Conservation (phyloP, 2,888 invertebrate genomes). For the Athalia rosae region DNA sequence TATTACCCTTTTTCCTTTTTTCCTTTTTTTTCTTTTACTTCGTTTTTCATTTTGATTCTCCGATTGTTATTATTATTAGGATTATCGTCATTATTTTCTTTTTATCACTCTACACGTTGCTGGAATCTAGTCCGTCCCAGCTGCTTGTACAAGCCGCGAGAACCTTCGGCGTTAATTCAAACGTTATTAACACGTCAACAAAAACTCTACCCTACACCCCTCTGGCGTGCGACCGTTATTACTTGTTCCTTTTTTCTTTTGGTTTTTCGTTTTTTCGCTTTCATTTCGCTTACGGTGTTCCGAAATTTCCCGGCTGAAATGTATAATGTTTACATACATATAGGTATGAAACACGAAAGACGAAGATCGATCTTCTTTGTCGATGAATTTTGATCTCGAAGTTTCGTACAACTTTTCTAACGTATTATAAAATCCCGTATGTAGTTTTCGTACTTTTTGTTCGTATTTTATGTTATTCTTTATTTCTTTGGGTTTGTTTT, state of each 20-base stretch:
- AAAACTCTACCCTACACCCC: too few relatives aligned
- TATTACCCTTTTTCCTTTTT: neutral
- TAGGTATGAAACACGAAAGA: too few relatives aligned
- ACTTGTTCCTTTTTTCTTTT: too few relatives aligned
- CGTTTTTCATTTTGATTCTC: too few relatives aligned
- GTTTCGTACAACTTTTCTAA: conserved; percentile 27
- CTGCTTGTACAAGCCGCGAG: too few relatives aligned
- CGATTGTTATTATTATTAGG: neutral
- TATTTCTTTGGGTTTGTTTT: neutral
- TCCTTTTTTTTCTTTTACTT: neutral
- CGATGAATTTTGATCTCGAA: conserved; percentile 15
- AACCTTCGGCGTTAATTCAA: too few relatives aligned
- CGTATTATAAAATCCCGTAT: neutral
- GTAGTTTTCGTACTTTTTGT: conserved; percentile 1
- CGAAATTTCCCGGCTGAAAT: too few relatives aligned
- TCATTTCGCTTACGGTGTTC: too few relatives aligned
- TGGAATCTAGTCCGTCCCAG: conserved; percentile 6
- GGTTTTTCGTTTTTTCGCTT: too few relatives aligned
- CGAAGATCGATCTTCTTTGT: too few relatives aligned
- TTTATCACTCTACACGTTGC: neutral
- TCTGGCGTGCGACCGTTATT: too few relatives aligned
- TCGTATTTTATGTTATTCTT: neutral
- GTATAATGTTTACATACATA: too few relatives aligned
- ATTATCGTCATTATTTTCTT: neutral
- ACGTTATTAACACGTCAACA: conserved; percentile 2